Base-by-base conservation (phyloP, 2,113 vertebrate genomes). In the Eptesicus fuscus region DNA sequence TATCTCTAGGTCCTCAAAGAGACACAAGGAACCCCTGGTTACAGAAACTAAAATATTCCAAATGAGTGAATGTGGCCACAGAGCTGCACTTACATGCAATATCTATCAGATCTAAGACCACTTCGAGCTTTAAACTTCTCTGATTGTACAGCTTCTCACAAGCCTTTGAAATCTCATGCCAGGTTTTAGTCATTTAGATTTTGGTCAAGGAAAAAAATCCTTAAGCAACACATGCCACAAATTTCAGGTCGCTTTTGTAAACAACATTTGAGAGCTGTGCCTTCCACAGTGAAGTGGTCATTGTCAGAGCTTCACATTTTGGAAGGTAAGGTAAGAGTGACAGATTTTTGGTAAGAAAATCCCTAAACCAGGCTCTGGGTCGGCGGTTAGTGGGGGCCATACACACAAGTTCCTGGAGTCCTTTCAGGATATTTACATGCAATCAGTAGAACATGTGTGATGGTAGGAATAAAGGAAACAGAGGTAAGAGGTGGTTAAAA, bases 11-110 rank as follows among this genome's bases (percentile, higher is more conserved):
- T 86, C 78, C 65, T 67, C 78, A 93, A 82, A 74, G 78, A 95
- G 86, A 95, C 17, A 94, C 87, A 90, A 89, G 77, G n/a, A 84
- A 86, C 42, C 83, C 70, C 71, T 61, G 56, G 95, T 95, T 97
- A 96, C 56, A 93, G 40, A 94, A 93, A 93, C 9, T 32, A 35
- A n/a, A 35, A 53, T 7, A 70, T 11, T 79, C 30, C 92, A 95
- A 96, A 96, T 42, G 73, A 73, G 73, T 69, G 94, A 95, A 93
- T 20, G 61, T 47, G n/a, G 25, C 2, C 4, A 0, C n/a, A 70
- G 87, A 88, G 63, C 78, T 53, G 22, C 11, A 74, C 49, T 94
- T 40, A 44, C 20, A 28, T 35, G 30, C 78, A 77, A 7, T 74
- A 88, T 86, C 90, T 83, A 42, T 76, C 71, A 71, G 59, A 92